These are phyloP conservation scores for Geococcyx californianus DNA, from an alignment of 2,113 vertebrate genomes.

Conservation along the genomic window DNA sequence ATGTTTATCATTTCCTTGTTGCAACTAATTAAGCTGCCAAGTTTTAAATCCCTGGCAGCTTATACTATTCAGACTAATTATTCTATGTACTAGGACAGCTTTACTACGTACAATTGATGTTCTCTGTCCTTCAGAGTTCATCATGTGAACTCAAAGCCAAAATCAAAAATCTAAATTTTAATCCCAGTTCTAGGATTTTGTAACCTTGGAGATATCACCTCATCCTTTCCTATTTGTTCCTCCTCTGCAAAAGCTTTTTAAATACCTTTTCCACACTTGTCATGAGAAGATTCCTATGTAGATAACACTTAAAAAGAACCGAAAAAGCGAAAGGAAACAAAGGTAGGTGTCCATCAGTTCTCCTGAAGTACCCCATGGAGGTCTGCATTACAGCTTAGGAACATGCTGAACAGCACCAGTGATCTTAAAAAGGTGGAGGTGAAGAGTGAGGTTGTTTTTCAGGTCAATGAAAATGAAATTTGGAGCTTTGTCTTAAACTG, in stretches of 20 bases:
- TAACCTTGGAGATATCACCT: neutral
- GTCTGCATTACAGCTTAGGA: neutral
- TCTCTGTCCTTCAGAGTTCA: neutral
- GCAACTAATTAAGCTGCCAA: slow-evolving; percentile 28
- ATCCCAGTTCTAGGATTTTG: neutral
- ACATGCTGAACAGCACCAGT: neutral
- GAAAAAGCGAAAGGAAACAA: neutral
- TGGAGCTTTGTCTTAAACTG: neutral
- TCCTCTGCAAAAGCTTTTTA: neutral
- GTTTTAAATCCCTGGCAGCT: slow-evolving; percentile 9
- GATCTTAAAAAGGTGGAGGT: neutral
- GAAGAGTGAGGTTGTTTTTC: neutral
- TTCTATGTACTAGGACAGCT: neutral
- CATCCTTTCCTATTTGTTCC: neutral
- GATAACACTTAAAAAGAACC: neutral
- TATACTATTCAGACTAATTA: neutral
- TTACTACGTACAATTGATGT: neutral
- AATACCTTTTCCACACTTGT: neutral
- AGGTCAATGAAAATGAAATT: neutral
- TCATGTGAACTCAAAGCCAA: neutral
- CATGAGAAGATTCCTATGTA: neutral
- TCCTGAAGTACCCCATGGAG: neutral
- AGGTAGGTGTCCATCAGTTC: neutral
- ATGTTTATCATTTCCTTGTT: slow-evolving; percentile 24
- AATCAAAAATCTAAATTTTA: neutral